These are phyloP conservation scores for Cephus spinipes DNA, from an alignment of 2,888 invertebrate genomes.

Conservation along the genomic window DNA sequence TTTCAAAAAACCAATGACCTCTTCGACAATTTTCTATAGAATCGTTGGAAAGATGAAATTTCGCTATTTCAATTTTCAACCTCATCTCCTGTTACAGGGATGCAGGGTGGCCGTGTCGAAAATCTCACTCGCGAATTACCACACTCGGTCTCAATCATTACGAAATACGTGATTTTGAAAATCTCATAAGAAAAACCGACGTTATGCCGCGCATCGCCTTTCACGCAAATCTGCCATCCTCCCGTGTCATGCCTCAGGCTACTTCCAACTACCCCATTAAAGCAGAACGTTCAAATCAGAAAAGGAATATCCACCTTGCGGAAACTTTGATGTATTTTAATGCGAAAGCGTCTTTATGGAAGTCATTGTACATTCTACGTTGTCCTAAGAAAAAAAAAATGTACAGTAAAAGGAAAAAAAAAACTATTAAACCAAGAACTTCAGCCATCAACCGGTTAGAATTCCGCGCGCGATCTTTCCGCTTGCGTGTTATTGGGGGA, in stretches of 20 bases:
- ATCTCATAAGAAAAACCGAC: not conserved
- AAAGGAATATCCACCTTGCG: not conserved
- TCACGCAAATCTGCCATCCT: not conserved
- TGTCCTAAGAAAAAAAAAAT: not conserved
- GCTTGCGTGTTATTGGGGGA: not conserved
- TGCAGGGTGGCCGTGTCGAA: too few species aligned
- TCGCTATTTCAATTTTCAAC: not conserved
- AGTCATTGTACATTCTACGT: not conserved
- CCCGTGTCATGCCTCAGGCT: not conserved
- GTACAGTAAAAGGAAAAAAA: not conserved
- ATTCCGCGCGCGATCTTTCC: not conserved
- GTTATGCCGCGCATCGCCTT: not conserved
- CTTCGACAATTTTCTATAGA: not conserved
- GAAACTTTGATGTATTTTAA: not conserved
- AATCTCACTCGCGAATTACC: not conserved
- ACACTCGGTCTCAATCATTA: not conserved
- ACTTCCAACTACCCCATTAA: not conserved
- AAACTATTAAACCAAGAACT: not conserved
- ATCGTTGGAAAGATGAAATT: not conserved
- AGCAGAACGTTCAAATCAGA: not conserved
- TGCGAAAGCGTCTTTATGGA: not conserved
- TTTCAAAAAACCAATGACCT: too few species aligned
- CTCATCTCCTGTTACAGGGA: not conserved
- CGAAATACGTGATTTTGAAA: not conserved
- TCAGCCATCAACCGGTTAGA: not conserved